Conservation (phyloP, 2,888 invertebrate genomes). For the Apamea epomidion region DNA sequence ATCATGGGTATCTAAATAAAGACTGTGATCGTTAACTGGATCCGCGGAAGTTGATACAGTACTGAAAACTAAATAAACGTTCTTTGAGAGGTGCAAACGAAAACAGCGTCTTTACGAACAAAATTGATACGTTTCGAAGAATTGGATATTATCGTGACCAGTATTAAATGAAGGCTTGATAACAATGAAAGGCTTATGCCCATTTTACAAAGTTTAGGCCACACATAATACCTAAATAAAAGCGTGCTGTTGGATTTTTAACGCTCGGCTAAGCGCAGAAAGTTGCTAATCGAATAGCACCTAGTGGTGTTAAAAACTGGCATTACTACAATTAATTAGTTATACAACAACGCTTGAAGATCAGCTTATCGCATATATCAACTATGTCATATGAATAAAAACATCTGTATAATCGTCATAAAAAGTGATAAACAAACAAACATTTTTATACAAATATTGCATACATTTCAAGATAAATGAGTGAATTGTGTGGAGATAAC, state of each 20-base stretch:
- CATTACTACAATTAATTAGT: background rate
- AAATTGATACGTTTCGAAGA: conserved; percentile 2
- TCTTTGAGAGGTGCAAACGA: background rate
- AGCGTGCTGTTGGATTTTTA: background rate
- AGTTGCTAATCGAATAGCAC: background rate
- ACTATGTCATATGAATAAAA: conserved; percentile 21
- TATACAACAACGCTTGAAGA: conserved; percentile 11
- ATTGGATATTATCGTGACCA: background rate
- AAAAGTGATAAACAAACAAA: conserved; percentile 26
- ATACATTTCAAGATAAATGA: conserved; percentile 34
- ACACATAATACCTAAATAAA: background rate
- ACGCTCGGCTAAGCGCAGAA: background rate
- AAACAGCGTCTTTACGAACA: background rate
- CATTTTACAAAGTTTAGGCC: too few relatives aligned
- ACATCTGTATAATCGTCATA: conserved; percentile 29
- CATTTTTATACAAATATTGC: conserved; percentile 23
- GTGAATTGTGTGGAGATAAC: conserved; percentile 43
- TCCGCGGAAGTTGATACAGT: conserved; percentile 20
- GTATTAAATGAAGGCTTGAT: background rate
- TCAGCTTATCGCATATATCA: conserved; percentile 17
- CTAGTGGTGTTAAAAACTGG: background rate
- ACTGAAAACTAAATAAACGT: conserved; percentile 8
- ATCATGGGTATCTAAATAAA: conserved; percentile 32
- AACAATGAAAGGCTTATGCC: conserved; percentile 11
- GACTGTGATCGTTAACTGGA: background rate